Base-by-base conservation (phyloP, 37 sponge, comb jelly and placozoan species). In the Geodia barretti region DNA sequence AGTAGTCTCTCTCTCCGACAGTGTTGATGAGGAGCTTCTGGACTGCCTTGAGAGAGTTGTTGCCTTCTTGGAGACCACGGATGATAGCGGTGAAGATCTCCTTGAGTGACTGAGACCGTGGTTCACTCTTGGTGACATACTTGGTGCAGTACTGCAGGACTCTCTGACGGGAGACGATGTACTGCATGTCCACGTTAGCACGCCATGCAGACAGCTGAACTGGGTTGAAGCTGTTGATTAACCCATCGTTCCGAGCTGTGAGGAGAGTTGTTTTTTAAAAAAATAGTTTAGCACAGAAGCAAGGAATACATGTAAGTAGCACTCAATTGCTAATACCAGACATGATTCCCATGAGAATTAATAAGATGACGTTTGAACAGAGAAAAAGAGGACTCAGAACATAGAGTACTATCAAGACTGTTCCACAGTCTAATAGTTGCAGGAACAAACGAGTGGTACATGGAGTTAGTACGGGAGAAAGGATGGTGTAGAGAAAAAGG, bases 121-220 rank as follows among this genome's bases (percentile, higher is more conserved):
- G 76, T 65, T 76, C 77, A 75, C 60, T 24, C 66, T 77, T 84
- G 33, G 84, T 84, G 54, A 64, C 84, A 76, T 76, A 84, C 39
- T 84, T 84, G 25, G 84, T 39, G 28, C 68, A 64, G 62, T 84
- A 76, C 23, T 38, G 0, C 31, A 76, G 47, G 30, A 84, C 77
- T 40, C 68, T 84, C 14, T 54, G 64, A 2, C 60, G 19, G 9
- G 84, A 84, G 11, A 84, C 70, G 31, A 68, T 68, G 68, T 86
- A 86, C 59, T 86, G 79, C 80, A 79, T 86, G 60, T 86, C 87
- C 39, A 86, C 87, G 79, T 86, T 86, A n/a, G 79, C 87, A 4
- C 68, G 64, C 87, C 87, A 86, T 31, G 75, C 58, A 32, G 80
- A 72, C 38, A 86, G 74, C 75, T 86, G 79, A 0, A 86, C 59